Evolutionary conservation across 2,797 vertebrate genomes (phyloP).

Genomic region (Epinephelus malabaricus): DNA sequence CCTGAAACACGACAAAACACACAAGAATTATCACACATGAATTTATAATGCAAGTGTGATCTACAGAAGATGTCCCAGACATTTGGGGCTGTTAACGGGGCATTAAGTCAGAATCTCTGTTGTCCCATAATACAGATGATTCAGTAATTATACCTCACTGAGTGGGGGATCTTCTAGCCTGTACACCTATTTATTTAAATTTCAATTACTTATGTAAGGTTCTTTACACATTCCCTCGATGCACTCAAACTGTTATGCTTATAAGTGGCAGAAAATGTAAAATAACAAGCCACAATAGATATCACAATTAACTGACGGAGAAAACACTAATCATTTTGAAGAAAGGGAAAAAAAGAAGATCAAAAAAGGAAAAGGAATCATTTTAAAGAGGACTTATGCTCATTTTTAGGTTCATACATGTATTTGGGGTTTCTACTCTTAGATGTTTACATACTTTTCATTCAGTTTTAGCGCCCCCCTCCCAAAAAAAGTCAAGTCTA

Average conservation of each 20-base stretch:
- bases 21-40: neutral
- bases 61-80: neutral
- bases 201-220: neutral
- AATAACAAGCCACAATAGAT: neutral
- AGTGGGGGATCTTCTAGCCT: neutral
- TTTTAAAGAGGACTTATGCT: too few species aligned
- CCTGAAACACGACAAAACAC: slow-evolving; percentile 78
- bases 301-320: neutral
- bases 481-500: too few species aligned
- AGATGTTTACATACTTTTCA: too few species aligned
- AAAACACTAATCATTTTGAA: neutral
- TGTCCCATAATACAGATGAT: neutral
- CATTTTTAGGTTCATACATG: too few species aligned
- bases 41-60: neutral
- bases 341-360: neutral
- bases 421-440: too few species aligned
- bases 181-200: neutral
- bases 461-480: too few species aligned
- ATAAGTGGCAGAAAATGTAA: neutral
- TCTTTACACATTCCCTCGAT: neutral
- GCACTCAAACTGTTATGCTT: neutral
- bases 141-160: neutral
- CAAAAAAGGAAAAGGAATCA: neutral
- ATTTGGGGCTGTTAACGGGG: slow-evolving; percentile 16
- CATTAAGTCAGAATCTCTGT: slow-evolving; percentile 13